phyloP scores from a whole-genome alignment of 1,140 invertebrate genomes.

The Drosophila bipectinata region DNA sequence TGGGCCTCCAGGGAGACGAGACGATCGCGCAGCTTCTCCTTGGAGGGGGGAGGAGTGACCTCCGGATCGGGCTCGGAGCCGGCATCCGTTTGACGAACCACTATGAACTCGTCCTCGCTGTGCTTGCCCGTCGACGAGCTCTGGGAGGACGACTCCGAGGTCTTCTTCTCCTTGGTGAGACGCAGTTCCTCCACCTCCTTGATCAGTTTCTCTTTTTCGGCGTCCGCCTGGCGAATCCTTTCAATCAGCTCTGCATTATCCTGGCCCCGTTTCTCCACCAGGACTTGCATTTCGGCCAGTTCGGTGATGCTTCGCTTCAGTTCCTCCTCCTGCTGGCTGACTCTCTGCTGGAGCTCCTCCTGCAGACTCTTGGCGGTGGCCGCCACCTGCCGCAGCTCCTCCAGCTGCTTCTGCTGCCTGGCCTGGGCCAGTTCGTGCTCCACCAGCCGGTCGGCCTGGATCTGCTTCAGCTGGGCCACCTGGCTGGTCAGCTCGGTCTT shows the following conservation, averaged over 20 bases:
- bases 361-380: not conserved
- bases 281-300: slow-evolving; percentile 66
- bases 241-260: slow-evolving; percentile 71
- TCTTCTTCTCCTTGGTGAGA: slow-evolving; percentile 70
- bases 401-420: slow-evolving; percentile 48
- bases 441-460: slow-evolving; percentile 67
- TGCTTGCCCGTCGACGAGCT: slow-evolving; percentile 76
- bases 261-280: slow-evolving; percentile 64
- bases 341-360: slow-evolving; percentile 38
- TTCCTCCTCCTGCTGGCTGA: slow-evolving; percentile 51
- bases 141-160: slow-evolving; percentile 75
- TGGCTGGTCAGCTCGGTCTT: slow-evolving; percentile 88
- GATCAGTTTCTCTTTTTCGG: slow-evolving; percentile 47
- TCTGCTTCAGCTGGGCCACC: slow-evolving; percentile 48
- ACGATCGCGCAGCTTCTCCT: slow-evolving; percentile 84
- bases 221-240: slow-evolving; percentile 60
- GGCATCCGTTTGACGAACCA: slow-evolving; percentile 70
- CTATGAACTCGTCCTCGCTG: slow-evolving; percentile 81
- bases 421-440: slow-evolving; percentile 62
- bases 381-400: slow-evolving; percentile 11
- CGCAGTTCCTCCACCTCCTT: slow-evolving; percentile 63
- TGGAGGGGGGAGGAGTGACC: slow-evolving; percentile 57
- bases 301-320: slow-evolving; percentile 52
- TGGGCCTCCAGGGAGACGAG: slow-evolving; percentile 84
- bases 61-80: slow-evolving; percentile 50